These are phyloP conservation scores for Hydra vulgaris DNA, from an alignment of 30 jellyfish, hydroid and myxozoan genomes.

Conservation along the genomic window DNA sequence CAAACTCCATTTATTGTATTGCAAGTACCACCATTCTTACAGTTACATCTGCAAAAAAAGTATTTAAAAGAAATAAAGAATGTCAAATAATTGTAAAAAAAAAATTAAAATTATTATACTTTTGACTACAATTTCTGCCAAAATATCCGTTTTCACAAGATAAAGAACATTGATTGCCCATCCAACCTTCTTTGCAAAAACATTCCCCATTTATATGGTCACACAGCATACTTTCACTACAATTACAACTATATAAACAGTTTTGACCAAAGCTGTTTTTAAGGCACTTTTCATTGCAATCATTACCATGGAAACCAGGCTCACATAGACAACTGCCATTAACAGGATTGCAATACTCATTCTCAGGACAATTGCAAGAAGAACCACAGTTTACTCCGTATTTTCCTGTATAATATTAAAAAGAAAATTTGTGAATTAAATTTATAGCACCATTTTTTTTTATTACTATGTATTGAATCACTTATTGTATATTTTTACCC, in stretches of 20 bases:
- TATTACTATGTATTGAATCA: no score
- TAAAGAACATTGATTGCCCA: constrained; percentile 43
- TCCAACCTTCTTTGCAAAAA: constrained; percentile 52
- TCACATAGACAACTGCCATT: constrained; percentile 63
- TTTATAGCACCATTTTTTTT: no score
- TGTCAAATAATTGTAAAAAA: not conserved
- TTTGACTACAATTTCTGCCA: constrained; percentile 10
- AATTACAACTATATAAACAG: constrained; percentile 38
- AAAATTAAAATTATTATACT: not conserved
- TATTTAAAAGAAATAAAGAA: not conserved
- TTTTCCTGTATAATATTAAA: constrained; percentile 17
- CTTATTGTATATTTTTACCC: no score
- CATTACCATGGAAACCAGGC: constrained; percentile 54
- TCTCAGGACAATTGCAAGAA: constrained; percentile 52
- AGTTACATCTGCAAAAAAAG: constrained; percentile 44
- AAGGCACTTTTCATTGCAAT: constrained; percentile 42
- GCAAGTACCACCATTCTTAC: constrained; percentile 62
- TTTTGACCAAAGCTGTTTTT: constrained; percentile 41
- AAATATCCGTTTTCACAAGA: constrained; percentile 27
- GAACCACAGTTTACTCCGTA: constrained; percentile 50
- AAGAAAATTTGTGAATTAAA: not conserved
- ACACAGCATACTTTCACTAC: constrained; percentile 40
- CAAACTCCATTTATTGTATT: constrained; percentile 55
- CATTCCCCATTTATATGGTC: constrained; percentile 64
- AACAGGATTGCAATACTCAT: constrained; percentile 40